These are phyloP conservation scores for Neoascia interrupta DNA, from an alignment of 2,888 invertebrate species.

Conservation along the genomic window DNA sequence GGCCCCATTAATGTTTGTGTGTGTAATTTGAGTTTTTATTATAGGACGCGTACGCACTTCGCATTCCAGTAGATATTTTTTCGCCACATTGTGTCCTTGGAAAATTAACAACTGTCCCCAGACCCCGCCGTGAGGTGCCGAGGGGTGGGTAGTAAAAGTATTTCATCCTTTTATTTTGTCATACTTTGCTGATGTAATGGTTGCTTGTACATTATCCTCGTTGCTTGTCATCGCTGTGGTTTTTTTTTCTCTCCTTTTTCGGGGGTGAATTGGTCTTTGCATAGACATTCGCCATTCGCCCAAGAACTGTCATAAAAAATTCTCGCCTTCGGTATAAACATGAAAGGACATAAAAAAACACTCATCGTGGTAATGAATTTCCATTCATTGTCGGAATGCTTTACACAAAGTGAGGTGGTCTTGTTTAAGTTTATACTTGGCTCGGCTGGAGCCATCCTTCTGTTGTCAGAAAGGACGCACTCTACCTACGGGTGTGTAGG, in stretches of 20 bases:
- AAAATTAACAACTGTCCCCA: conserved; percentile 14
- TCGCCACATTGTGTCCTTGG: conserved; percentile 2
- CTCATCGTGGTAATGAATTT: conserved; percentile 45
- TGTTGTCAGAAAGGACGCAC: conserved; percentile 3
- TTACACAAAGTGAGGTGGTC: conserved; percentile 1
- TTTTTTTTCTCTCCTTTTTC: not conserved
- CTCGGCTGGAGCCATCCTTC: not conserved
- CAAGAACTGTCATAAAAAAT: conserved; percentile 38
- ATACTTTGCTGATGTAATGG: conserved; percentile 34
- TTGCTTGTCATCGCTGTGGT: conserved; percentile 5
- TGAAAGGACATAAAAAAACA: conserved; percentile 10
- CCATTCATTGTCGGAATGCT: conserved; percentile 39
- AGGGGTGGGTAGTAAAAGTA: not conserved
- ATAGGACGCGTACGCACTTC: conserved; percentile 23
- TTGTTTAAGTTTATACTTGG: not conserved
- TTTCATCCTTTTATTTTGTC: conserved; percentile 12
- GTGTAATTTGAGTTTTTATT: conserved; percentile 43
- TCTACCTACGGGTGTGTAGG: conserved; percentile 1
- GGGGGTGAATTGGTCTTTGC: not conserved
- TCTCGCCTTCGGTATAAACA: not conserved
- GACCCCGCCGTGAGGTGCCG: not conserved
- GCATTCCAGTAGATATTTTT: not conserved
- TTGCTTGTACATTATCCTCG: conserved; percentile 17
- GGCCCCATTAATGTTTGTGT: conserved; percentile 29
- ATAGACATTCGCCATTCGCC: not conserved